Conservation (phyloP, 2,888 invertebrate species). For the Perizoma flavofasciatum region DNA sequence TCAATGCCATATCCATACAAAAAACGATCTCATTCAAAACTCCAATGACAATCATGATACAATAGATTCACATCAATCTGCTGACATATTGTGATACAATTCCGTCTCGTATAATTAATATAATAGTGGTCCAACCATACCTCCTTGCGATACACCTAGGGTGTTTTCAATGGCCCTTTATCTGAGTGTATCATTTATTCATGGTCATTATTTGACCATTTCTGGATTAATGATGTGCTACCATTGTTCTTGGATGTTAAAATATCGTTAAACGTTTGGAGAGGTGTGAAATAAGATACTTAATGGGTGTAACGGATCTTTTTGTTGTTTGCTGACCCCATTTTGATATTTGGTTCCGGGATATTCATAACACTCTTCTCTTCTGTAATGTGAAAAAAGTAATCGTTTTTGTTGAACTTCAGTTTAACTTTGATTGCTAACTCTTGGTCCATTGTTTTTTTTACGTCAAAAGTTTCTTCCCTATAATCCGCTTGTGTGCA, state of each 20-base stretch:
- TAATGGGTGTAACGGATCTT: conserved; percentile 70
- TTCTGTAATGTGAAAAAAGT: conserved; percentile 26
- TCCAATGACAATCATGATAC: conserved; percentile 41
- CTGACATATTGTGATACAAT: conserved; percentile 73
- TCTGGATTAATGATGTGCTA: conserved; percentile 77
- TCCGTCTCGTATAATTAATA: conserved; percentile 77
- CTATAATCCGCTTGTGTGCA: no score
- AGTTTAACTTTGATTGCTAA: conserved; percentile 1
- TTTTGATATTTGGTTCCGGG: conserved; percentile 43
- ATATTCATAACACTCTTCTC: conserved; percentile 16
- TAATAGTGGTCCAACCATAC: conserved; percentile 59
- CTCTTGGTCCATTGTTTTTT: no score
- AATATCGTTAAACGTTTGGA: conserved; percentile 68
- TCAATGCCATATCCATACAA: conserved; percentile 29
- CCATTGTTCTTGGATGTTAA: conserved; percentile 74
- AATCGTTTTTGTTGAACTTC: conserved; percentile 5
- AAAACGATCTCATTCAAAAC: conserved; percentile 34
- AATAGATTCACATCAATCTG: conserved; percentile 57
- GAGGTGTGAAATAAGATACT: conserved; percentile 78
- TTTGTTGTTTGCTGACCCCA: conserved; percentile 51
- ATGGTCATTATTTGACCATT: conserved; percentile 84
- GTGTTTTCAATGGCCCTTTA: conserved; percentile 42
- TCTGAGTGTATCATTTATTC: conserved; percentile 79
- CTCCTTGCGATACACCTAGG: conserved; percentile 58
- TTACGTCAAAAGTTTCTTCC: background rate